A percentile compares a stretch with the other conserved stretches of the same genome.
phyloP scores from a whole-genome alignment of 2,797 vertebrate genomes.

The Graptemys geographica region DNA sequence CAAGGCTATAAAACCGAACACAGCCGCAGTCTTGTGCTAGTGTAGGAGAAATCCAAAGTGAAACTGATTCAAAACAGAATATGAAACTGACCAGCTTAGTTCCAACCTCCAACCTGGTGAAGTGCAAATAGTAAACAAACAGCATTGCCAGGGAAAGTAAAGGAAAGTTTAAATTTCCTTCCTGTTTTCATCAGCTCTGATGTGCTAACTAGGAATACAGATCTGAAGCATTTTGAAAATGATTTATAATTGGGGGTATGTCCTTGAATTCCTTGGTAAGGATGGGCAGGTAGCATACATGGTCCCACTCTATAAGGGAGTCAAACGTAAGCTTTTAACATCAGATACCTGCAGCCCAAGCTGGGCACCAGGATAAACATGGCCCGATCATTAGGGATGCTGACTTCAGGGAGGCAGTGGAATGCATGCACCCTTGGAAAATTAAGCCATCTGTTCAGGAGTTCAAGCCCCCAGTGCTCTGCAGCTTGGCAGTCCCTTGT shows the following conservation, averaged over 20 bases:
- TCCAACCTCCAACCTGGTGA: neutral
- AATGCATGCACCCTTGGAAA: neutral
- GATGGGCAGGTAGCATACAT: neutral
- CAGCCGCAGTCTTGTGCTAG: neutral
- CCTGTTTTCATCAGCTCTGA: neutral
- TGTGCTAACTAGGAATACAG: neutral
- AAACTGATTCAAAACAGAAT: neutral
- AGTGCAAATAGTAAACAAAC: neutral
- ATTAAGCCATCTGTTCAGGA: neutral
- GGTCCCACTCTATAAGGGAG: neutral
- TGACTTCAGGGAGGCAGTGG: neutral
- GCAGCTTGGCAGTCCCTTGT: too few relatives aligned
- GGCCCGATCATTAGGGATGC: neutral
- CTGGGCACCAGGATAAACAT: neutral
- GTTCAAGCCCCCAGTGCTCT: neutral
- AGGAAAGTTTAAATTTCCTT: neutral
- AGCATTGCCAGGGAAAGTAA: neutral
- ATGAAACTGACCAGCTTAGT: neutral
- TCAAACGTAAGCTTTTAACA: neutral
- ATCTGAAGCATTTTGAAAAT: neutral
- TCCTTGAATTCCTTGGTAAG: neutral
- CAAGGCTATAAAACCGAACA: neutral
- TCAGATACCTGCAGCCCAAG: neutral
- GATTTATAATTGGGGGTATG: neutral
- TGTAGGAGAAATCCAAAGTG: neutral